These are phyloP conservation scores for Apocheima hispidaria DNA, from an alignment of 2,888 invertebrate species.

Conservation along the genomic window DNA sequence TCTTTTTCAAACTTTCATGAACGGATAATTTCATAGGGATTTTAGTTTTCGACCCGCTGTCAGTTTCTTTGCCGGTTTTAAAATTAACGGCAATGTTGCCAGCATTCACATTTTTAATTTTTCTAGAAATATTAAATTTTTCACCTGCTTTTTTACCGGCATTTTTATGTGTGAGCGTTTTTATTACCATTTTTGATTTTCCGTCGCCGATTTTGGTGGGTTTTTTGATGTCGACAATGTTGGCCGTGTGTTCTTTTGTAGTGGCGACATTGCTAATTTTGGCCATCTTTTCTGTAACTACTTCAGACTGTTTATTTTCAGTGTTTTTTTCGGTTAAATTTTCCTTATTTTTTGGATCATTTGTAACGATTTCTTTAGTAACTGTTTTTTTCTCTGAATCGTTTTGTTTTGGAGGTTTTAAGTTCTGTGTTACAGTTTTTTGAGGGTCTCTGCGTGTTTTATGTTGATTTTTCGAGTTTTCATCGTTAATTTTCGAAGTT, in stretches of 20 bases:
- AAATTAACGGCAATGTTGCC: conserved; percentile 12
- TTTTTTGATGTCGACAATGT: neutral
- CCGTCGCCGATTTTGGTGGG: neutral
- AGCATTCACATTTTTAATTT: conserved; percentile 7
- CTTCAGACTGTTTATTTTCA: conserved; percentile 7
- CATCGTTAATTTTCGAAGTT: conserved; percentile 4
- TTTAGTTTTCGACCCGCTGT: conserved; percentile 46
- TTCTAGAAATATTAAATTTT: neutral
- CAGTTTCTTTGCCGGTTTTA: conserved; percentile 43
- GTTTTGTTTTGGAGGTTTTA: conserved; percentile 4
- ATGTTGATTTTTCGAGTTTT: neutral
- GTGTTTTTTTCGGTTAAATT: neutral
- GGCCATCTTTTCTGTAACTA: neutral
- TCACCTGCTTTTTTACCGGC: conserved; percentile 8
- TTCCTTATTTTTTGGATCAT: neutral
- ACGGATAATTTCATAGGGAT: conserved; percentile 58
- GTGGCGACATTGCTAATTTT: conserved; percentile 17
- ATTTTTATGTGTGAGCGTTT: conserved; percentile 14
- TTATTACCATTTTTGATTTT: conserved; percentile 11
- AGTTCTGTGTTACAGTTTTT: neutral
- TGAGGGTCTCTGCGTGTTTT: neutral
- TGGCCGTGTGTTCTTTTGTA: conserved; percentile 11
- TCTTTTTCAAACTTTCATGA: conserved; percentile 47
- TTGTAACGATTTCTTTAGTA: neutral
- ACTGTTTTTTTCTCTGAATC: neutral